Base-by-base conservation (phyloP, 2,888 invertebrate species). In the Embidobia sp. region DNA sequence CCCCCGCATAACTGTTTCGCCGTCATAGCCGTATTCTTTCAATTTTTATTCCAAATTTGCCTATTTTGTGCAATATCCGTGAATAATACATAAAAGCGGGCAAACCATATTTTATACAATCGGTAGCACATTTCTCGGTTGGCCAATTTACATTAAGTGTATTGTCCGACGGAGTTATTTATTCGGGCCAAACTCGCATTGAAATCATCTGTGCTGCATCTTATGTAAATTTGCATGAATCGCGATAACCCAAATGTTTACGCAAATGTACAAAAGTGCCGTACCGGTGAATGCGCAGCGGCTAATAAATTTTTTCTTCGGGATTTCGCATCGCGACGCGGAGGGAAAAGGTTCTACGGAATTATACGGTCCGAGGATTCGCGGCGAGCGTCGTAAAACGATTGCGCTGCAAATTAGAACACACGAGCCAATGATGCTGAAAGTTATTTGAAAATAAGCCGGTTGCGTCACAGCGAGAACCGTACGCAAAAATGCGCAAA, bases 401-500 rank as follows among this genome's bases (percentile, higher is more conserved):
- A 66, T 40, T 46, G 2, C 11, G 27, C 29, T 37, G 40, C 44
- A 63, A 67, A 63, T 75, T 51, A 18, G 73, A 73, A 64, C 64
- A 57, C 8, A 57, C 73, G 33, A 73, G 59, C 55, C 67, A 75
- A 55, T 61, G 74, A 67, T 67, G 67, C 67, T 75, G 74, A 75
- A 75, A 75, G 74, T 75, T 75, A 75, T 75, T 75, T 16, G 46
- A 40, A 46, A 61, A 67, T 61, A 51, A 10, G 18, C 35, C 19
- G 13, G 55, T 59, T 42, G 48, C 42, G 57, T 57, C 64, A 29
- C 35, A 11, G 40, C 37, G 15, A 18, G 22, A 31, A 35, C 16
- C 37, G 19, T n/a, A 19, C 27, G 16, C 16, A 5, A 53, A 31
- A 31, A 48, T 69, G n/a, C n/a, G n/a, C n/a, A 63, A 73, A 74